These are phyloP conservation scores for Leptinotarsa juncta DNA, from an alignment of 2,888 invertebrate genomes.

Conservation along the genomic window DNA sequence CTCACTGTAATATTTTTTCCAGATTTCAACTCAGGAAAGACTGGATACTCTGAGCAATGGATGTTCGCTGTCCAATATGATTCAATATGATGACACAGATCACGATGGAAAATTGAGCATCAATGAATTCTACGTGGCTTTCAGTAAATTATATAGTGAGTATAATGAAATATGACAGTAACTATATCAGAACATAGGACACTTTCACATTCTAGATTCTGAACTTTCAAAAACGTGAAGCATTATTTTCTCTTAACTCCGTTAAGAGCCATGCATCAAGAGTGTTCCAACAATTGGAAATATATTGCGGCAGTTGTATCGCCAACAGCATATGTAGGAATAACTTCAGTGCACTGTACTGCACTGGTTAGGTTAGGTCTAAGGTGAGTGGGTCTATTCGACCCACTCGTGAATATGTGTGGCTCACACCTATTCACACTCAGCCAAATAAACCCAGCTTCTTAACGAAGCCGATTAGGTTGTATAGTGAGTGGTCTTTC, in stretches of 20 bases:
- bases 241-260: background rate
- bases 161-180: slow-evolving; percentile 46
- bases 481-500: no score
- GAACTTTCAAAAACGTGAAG: no score
- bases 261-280: background rate
- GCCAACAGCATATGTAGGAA: no score
- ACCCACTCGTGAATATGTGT: no score
- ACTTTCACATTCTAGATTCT: background rate
- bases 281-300: no score
- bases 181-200: background rate
- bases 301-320: no score
- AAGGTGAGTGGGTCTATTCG: no score
- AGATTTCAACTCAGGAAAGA: slow-evolving; percentile 75
- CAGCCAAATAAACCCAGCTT: no score
- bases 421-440: no score
- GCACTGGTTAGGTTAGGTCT: no score
- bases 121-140: slow-evolving; percentile 80
- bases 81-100: slow-evolving; percentile 77
- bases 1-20: slow-evolving; percentile 42
- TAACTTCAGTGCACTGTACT: no score
- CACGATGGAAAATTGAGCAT: slow-evolving; percentile 75
- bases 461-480: no score
- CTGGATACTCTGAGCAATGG: slow-evolving; percentile 72
- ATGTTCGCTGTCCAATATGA: slow-evolving; percentile 76
- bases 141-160: slow-evolving; percentile 81